Conservation (phyloP, 2,888 invertebrate genomes). For the Gerris lacustris region DNA sequence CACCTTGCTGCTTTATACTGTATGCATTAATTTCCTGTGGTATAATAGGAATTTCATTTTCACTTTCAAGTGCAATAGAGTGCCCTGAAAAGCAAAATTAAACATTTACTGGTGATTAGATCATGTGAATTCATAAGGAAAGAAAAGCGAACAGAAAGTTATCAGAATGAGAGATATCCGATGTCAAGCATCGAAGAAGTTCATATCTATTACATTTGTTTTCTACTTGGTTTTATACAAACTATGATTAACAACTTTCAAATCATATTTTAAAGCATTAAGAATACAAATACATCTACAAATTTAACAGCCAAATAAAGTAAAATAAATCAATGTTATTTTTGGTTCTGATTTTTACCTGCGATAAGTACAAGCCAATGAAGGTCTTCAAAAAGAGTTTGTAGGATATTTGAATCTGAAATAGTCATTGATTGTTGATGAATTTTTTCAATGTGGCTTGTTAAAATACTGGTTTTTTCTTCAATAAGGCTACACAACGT, state of each 20-base stretch:
- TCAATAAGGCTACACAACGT: constrained; percentile 55
- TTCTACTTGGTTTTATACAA: too few species aligned
- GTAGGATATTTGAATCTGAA: constrained; percentile 39
- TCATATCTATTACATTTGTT: too few species aligned
- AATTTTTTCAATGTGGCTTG: constrained; percentile 28
- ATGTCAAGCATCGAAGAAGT: too few species aligned
- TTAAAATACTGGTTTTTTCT: constrained; percentile 42
- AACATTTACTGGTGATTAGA: background rate
- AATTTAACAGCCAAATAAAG: too few species aligned
- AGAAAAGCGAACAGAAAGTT: too few species aligned
- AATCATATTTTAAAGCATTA: too few species aligned
- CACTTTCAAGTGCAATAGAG: constrained; percentile 52
- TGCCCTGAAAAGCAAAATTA: constrained; percentile 41
- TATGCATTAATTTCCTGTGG: constrained; percentile 52
- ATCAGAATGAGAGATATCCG: too few species aligned
- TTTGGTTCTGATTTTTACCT: constrained; percentile 25
- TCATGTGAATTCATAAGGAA: too few species aligned
- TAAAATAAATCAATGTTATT: too few species aligned
- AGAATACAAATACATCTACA: too few species aligned
- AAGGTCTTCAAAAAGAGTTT: constrained; percentile 69
- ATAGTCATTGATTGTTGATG: constrained; percentile 30
- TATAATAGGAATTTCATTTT: constrained; percentile 53
- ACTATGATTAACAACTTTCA: too few species aligned
- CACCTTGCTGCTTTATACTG: constrained; percentile 44
- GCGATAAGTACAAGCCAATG: constrained; percentile 75